Percentiles rank a stretch among this genome's conserved stretches.
These are phyloP conservation scores for Drosophila trichaetosa DNA, from an alignment of 2,888 invertebrate genomes.

Conservation along the genomic window DNA sequence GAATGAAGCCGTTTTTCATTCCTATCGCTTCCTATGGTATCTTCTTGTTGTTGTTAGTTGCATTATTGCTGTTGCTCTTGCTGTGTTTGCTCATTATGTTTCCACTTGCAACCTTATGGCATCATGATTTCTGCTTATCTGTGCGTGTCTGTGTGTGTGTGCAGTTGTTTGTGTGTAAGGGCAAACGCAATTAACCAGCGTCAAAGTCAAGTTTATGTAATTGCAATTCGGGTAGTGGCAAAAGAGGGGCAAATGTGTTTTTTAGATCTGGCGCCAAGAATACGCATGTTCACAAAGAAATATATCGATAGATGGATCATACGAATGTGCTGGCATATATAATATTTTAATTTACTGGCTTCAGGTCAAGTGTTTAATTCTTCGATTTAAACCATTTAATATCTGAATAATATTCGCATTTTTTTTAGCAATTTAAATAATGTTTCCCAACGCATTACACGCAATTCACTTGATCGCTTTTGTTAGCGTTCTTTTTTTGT, in stretches of 20 bases:
- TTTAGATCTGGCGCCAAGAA: neutral
- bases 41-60: constrained; percentile 31
- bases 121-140: constrained; percentile 6
- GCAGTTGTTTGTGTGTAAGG: neutral
- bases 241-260: neutral
- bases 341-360: neutral
- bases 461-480: constrained; percentile 40
- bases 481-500: constrained; percentile 42
- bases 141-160: neutral
- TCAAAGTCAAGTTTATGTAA: constrained; percentile 50
- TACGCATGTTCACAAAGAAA: neutral
- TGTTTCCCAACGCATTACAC: constrained; percentile 9
- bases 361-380: neutral
- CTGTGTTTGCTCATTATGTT: constrained; percentile 15
- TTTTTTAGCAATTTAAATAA: constrained; percentile 7
- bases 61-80: constrained; percentile 21
- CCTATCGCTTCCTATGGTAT: constrained; percentile 37
- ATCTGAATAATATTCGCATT: neutral
- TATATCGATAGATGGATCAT: neutral
- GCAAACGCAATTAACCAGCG: constrained; percentile 40
- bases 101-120: constrained; percentile 11
- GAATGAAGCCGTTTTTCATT: constrained; percentile 76
- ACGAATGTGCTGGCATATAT: neutral
- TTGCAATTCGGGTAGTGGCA: constrained; percentile 2
- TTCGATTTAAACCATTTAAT: neutral